phyloP scores from a whole-genome alignment of 1,140 invertebrate genomes.

The Cydia fagiglandana region DNA sequence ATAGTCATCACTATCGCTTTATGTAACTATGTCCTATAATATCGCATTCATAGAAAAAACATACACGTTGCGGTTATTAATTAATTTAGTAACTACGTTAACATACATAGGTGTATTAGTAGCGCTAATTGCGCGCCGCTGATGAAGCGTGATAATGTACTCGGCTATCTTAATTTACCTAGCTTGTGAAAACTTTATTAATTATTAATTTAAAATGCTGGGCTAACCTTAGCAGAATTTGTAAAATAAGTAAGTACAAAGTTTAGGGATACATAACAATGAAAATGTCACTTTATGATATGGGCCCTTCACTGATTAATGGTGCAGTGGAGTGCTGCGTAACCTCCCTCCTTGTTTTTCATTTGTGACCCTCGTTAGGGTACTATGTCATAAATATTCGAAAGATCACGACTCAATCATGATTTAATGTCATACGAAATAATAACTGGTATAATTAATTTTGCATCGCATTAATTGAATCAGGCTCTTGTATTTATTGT shows the following conservation, averaged over 20 bases:
- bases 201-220: constrained; percentile 18
- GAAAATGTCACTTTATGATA: constrained; percentile 76
- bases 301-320: constrained; percentile 69
- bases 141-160: constrained; percentile 6
- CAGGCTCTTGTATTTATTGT: constrained; percentile 31
- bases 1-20: constrained; percentile 40
- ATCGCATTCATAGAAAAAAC: background rate
- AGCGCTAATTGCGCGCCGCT: constrained; percentile 13
- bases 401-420: background rate
- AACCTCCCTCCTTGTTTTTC: constrained; percentile 63
- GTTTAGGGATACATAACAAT: constrained; percentile 67
- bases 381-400: constrained; percentile 44
- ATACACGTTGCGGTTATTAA: background rate
- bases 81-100: background rate
- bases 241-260: constrained; percentile 68
- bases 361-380: constrained; percentile 52
- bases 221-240: constrained; percentile 37
- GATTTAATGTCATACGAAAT: background rate
- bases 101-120: background rate
- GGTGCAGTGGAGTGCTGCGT: constrained; percentile 57
- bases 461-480: constrained; percentile 37
- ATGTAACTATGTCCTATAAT: background rate
- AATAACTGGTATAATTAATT: constrained; percentile 36
- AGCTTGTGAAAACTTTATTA: background rate
- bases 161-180: constrained; percentile 6